Evolutionary conservation across 2,797 vertebrate species (phyloP).

Genomic region (Streptopelia turtur): DNA sequence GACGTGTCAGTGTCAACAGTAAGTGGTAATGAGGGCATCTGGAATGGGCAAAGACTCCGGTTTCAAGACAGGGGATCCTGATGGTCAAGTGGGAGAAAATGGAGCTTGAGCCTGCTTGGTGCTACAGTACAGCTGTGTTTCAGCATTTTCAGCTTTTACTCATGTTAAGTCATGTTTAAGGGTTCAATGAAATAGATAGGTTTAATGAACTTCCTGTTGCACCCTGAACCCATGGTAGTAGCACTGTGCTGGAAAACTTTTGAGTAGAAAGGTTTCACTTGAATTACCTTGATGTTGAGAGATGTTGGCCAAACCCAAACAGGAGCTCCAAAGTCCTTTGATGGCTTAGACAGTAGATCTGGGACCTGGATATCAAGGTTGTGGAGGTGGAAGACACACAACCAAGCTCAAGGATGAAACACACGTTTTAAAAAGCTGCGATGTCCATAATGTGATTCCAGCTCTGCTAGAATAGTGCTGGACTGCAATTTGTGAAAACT

Average conservation of each 20-base stretch:
- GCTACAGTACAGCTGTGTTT: neutral
- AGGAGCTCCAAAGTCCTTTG: neutral
- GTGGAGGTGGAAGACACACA: neutral
- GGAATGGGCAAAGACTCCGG: neutral
- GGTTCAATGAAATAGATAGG: neutral
- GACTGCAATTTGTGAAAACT: neutral
- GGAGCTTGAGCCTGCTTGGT: neutral
- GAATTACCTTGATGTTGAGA: neutral
- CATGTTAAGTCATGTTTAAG: neutral
- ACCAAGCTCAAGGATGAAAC: neutral
- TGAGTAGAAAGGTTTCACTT: neutral
- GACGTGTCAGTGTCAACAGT: constrained; percentile 78
- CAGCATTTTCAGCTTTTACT: neutral
- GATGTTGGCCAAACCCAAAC: neutral
- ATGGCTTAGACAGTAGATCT: neutral
- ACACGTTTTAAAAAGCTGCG: neutral
- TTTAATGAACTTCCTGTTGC: neutral
- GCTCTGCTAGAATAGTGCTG: neutral
- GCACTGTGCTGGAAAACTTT: neutral
- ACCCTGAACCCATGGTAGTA: neutral
- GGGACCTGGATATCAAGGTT: neutral
- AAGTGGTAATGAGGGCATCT: constrained; percentile 27
- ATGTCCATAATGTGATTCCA: neutral
- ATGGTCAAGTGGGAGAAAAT: rapidly evolving
- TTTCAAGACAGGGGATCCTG: neutral